Conservation (phyloP, 2,888 invertebrate genomes). For the Panorpa germanica region DNA sequence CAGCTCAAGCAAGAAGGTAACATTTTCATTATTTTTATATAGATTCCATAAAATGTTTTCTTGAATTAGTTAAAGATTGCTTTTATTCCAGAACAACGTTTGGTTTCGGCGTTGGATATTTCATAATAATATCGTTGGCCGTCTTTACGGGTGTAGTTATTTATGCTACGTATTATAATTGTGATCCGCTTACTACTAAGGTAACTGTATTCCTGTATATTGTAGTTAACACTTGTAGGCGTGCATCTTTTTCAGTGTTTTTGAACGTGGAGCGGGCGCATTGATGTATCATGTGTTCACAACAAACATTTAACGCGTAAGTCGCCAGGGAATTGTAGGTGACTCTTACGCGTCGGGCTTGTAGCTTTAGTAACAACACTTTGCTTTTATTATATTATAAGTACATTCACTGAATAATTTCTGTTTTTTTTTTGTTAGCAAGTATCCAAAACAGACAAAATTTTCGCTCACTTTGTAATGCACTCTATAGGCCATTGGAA, state of each 20-base stretch:
- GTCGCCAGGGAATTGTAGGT: no score
- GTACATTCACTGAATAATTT: no score
- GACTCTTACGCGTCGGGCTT: no score
- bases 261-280: no score
- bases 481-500: slow-evolving; percentile 33
- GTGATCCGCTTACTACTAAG: slow-evolving; percentile 35
- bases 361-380: no score
- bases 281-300: no score
- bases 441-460: slow-evolving; percentile 29
- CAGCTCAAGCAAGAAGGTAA: slow-evolving; percentile 36
- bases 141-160: slow-evolving; percentile 37
- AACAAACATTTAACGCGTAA: no score
- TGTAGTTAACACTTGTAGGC: no score
- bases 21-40: no score
- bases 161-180: slow-evolving; percentile 32
- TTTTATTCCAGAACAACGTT: slow-evolving; percentile 26
- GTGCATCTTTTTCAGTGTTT: no score
- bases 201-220: slow-evolving; percentile 13
- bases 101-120: slow-evolving; percentile 32
- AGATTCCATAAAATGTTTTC: no score
- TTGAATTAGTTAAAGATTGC: not conserved
- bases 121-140: slow-evolving; percentile 32
- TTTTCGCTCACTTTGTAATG: slow-evolving; percentile 43
- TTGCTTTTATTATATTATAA: no score
- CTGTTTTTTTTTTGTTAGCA: slow-evolving; percentile 11